Percentiles rank a stretch among this genome's conserved stretches.
Conservation (phyloP, 2,113 vertebrate species). For the Lanius collurio region DNA sequence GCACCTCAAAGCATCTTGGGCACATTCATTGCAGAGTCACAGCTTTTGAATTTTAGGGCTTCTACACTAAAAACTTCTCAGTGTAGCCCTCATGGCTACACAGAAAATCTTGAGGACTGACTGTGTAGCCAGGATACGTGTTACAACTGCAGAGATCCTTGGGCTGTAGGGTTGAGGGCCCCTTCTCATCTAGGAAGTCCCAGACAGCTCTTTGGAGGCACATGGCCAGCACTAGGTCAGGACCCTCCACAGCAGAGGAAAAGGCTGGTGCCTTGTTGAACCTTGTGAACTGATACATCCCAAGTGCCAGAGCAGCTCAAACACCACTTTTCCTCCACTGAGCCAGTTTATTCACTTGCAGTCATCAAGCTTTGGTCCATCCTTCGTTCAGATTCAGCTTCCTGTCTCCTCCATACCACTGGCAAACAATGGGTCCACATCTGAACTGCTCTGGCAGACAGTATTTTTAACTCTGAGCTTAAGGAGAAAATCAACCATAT, state of each 20-base stretch:
- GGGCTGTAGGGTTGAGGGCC: accelerated
- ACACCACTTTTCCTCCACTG: neutral
- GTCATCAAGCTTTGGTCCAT: neutral
- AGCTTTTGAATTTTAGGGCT: neutral
- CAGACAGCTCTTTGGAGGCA: neutral
- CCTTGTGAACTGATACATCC: neutral
- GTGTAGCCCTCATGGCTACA: neutral
- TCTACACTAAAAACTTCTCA: neutral
- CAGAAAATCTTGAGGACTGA: neutral
- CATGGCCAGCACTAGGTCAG: accelerated
- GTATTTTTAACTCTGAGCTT: neutral
- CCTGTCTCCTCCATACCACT: neutral
- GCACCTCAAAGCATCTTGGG: neutral
- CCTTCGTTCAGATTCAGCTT: neutral
- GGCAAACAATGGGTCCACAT: neutral
- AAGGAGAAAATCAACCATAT: neutral
- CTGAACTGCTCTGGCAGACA: neutral
- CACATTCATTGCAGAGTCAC: neutral
- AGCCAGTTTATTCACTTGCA: neutral
- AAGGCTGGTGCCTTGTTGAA: neutral
- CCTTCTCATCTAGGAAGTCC: neutral
- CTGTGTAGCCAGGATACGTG: accelerated
- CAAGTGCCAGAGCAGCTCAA: neutral
- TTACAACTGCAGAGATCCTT: neutral
- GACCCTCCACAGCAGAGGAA: accelerated